Percentiles rank a stretch among this genome's conserved stretches.
Conservation (phyloP, 1,140 invertebrate species). For the Campoletis sonorensis region DNA sequence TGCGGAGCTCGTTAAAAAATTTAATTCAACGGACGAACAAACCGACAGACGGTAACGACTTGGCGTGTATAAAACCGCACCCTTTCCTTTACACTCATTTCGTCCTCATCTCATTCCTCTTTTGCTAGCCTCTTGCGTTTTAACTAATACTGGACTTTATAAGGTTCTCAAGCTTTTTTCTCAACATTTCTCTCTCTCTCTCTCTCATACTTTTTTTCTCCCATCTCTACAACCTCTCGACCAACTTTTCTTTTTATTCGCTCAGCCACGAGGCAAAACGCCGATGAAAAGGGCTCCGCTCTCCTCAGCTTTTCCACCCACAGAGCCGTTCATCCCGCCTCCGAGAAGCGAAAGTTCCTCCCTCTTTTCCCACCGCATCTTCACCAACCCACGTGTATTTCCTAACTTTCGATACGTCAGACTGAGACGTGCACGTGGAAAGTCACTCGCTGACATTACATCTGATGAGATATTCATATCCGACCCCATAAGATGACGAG, state of each 20-base stretch:
- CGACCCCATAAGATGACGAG: background rate
- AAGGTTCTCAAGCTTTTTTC: background rate
- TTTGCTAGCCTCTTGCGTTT: background rate
- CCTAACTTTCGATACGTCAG: background rate
- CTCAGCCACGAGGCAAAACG: background rate
- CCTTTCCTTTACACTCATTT: slow-evolving; percentile 45
- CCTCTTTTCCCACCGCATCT: background rate
- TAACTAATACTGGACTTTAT: slow-evolving; percentile 26
- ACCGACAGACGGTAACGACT: slow-evolving; percentile 47
- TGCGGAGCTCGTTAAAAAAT: slow-evolving; percentile 68
- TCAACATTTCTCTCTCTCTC: background rate
- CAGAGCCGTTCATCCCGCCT: background rate
- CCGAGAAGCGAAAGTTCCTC: background rate
- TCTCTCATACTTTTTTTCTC: background rate
- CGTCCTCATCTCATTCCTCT: slow-evolving; percentile 41
- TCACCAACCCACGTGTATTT: background rate
- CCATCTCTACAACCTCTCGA: background rate
- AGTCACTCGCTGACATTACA: slow-evolving; percentile 27
- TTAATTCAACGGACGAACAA: slow-evolving; percentile 52
- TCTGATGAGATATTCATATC: slow-evolving; percentile 27
- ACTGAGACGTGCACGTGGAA: background rate
- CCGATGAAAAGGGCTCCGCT: background rate
- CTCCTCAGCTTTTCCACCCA: background rate
- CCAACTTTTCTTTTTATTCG: slow-evolving; percentile 3
- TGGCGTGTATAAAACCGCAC: slow-evolving; percentile 48